Base-by-base conservation (phyloP, 2,888 invertebrate species). In the Melitaea athalia region DNA sequence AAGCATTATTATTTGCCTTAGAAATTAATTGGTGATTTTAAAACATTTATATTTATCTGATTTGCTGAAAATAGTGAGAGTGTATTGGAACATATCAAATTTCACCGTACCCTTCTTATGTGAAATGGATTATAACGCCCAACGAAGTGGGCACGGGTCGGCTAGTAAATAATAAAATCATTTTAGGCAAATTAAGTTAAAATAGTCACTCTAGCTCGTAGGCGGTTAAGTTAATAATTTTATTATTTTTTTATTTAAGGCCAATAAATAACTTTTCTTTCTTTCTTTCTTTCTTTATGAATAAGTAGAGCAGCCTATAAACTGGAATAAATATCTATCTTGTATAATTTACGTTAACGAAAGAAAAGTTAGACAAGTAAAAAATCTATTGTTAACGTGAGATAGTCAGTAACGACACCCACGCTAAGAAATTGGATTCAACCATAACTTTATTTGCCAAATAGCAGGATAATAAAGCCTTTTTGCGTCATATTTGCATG, bases 381-480 rank as follows among this genome's bases (percentile, higher is more conserved):
- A 55, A 57, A 57, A 57, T 57, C 42, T 57, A 42, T 57, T 57
- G 57, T 57, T 57, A 42, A 57, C 42, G 38, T 42, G 57, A 33
- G 57, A 42, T 42, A 57, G 24, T 24, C 24, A 24, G 57, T 43
- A 63, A 43, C 43, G 52, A 52, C 52, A 43, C 60, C 60, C 31
- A 63, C 38, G 52, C 55, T 63, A 59, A 63, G 63, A 59, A 64
- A 52, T 78, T 80, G 75, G 76, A 75, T 67, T 68, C 74, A 71
- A 74, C 68, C 71, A 72, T 70, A 72, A 73, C 67, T 76, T 76
- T 73, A 78, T 77, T 79, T 77, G 76, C 76, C 75, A 78, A 78
- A 79, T 77, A 50, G 59, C 52, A 55, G 47, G 60, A 65, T 65
- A 63, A 70, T 72, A 63, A 52, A 33, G 15, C 47, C 59, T 60